Evolutionary conservation across 2,888 invertebrate species (phyloP).

Genomic region (Netelia inedita): DNA sequence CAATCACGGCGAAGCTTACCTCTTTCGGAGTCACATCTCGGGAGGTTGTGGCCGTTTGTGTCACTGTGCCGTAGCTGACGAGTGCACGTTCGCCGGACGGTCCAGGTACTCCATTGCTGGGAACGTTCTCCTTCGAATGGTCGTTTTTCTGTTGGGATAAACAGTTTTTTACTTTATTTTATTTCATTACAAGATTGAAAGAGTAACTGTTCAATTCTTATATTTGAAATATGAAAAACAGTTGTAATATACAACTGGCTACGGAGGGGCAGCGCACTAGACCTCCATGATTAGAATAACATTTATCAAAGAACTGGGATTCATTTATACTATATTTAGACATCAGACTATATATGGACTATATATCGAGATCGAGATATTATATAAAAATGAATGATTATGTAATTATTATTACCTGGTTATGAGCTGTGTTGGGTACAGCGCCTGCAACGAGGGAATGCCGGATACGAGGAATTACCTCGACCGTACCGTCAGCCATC

Average conservation of each 20-base stretch:
- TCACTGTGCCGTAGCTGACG: background rate
- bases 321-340: no score
- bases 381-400: no score
- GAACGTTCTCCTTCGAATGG: conserved; percentile 9
- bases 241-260: conserved; percentile 19
- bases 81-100: conserved; percentile 17
- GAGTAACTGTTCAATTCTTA: conserved; percentile 6
- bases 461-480: no score
- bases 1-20: conserved; percentile 15
- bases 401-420: no score
- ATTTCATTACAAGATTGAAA: conserved; percentile 8
- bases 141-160: conserved; percentile 28
- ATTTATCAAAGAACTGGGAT: background rate
- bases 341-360: no score
- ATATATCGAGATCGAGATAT: no score
- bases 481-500: no score
- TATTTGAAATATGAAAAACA: conserved; percentile 16
- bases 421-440: no score
- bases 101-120: conserved; percentile 7
- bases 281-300: conserved; percentile 1
- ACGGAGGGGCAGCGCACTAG: background rate
- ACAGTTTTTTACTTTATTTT: conserved; percentile 11
- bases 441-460: no score
- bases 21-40: conserved; percentile 16
- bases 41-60: conserved; percentile 27